Evolutionary conservation across 2,113 vertebrate species (phyloP).

Genomic region (Alligator sinensis): DNA sequence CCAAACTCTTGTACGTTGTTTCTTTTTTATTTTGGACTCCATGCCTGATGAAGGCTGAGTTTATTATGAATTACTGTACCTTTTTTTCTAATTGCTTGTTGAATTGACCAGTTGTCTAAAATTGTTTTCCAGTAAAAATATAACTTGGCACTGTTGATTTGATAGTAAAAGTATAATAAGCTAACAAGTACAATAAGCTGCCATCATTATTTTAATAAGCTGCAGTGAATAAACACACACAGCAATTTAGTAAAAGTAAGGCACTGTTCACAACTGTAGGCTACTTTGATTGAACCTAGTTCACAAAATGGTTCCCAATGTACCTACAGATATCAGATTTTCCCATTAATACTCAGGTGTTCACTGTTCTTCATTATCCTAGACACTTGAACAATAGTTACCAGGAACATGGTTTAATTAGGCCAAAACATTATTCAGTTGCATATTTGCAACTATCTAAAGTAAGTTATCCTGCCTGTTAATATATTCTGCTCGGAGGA

Average conservation of each 20-base stretch:
- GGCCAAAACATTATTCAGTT: neutral
- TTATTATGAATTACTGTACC: neutral
- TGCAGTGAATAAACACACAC: neutral
- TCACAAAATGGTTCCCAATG: neutral
- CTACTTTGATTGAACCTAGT: neutral
- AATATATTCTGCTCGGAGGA: no score
- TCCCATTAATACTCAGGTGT: neutral
- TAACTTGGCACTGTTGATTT: neutral
- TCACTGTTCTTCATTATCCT: neutral
- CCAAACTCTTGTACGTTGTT: neutral
- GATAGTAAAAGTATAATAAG: neutral
- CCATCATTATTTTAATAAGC: neutral
- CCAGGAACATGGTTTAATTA: neutral
- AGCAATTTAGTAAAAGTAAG: neutral
- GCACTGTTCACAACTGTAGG: neutral
- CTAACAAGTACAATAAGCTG: neutral
- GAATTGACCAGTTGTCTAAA: neutral
- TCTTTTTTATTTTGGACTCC: neutral
- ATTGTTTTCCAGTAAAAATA: neutral
- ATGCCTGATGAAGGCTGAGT: neutral
- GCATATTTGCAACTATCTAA: neutral
- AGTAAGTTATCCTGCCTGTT: neutral
- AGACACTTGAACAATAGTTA: neutral
- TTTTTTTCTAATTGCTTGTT: neutral
- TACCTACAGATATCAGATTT: neutral